Evolutionary conservation across 2,797 vertebrate species (phyloP), one percentile per base, ranked within the genome.

Genomic region (Epinephelus coioides): DNA sequence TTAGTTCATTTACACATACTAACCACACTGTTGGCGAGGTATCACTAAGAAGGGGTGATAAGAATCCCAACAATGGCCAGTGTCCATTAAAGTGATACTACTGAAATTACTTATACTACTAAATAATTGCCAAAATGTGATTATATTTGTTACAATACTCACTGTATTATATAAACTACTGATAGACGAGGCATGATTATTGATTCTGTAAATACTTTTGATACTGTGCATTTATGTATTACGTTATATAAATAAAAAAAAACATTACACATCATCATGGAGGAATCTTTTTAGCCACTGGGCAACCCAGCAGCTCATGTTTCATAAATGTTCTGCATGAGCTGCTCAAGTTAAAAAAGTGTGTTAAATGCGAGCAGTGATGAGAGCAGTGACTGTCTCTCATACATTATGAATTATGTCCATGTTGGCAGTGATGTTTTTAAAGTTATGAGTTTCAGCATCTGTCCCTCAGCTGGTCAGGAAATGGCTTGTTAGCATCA

Each of bases 401-500:
- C 43, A 76, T 25, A 18, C 1, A 70, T 27, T 34, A 56, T 61
- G 14, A 62, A 54, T 56, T 17, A 65, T 55, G 30, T 34, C 7
- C 23, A 63, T 30, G 27, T 14, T 50, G 21, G 50, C n/a, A 11
- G 9, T 3, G 11, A 43, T 43, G 3, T 43, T 43, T 69, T 49
- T 17, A 51, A 53, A 27, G 18, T 30, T 46, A 64, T 60, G 23
- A 27, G 38, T 47, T 76, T 72, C 25, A 77, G 54, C 60, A 81
- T 70, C 55, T 81, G 63, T 76, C 51, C 57, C 40, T 81, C 69
- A 80, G 78, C 21, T 67, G 17, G 50, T 53, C 68, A 66, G 80
- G 77, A 81, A 86, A 78, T 55, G 40, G 63, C 43, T 60, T 38
- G 34, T 87, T 77, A 73, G 79, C 69, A 77, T 74, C 69, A 65